Evolutionary conservation across 2,797 vertebrate species (phyloP).

Genomic region (Neosilurus hyrtlii): DNA sequence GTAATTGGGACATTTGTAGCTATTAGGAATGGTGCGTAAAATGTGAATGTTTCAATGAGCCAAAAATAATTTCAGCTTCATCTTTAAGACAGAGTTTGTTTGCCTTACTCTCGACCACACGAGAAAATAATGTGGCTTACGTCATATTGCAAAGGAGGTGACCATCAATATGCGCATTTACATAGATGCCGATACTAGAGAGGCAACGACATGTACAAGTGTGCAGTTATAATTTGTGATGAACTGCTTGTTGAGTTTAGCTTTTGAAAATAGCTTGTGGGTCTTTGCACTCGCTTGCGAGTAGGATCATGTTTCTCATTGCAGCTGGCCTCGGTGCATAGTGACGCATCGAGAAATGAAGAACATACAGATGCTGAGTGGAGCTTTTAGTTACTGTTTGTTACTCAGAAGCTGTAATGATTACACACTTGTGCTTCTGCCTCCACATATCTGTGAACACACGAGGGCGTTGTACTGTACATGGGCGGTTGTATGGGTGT

Average conservation of each 20-base stretch:
- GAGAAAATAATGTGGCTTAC: not conserved
- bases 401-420: not conserved
- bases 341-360: not conserved
- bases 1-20: not conserved
- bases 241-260: not conserved
- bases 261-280: slow-evolving; percentile 27
- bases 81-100: not conserved
- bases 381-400: not conserved
- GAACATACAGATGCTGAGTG: slow-evolving; percentile 15
- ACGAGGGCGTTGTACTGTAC: slow-evolving; percentile 15
- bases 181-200: not conserved
- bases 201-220: not conserved
- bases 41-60: not conserved
- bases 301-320: slow-evolving; percentile 29
- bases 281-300: slow-evolving; percentile 17
- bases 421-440: slow-evolving; percentile 14
- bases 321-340: slow-evolving; percentile 17
- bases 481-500: not conserved
- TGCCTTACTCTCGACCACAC: not conserved
- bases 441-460: slow-evolving; percentile 12
- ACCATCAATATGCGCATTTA: not conserved
- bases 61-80: not conserved
- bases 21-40: not conserved
- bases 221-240: slow-evolving; percentile 8
- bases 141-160: not conserved